Evolutionary conservation across 2,113 vertebrate species (phyloP).

Genomic region (Symphodus melops): DNA sequence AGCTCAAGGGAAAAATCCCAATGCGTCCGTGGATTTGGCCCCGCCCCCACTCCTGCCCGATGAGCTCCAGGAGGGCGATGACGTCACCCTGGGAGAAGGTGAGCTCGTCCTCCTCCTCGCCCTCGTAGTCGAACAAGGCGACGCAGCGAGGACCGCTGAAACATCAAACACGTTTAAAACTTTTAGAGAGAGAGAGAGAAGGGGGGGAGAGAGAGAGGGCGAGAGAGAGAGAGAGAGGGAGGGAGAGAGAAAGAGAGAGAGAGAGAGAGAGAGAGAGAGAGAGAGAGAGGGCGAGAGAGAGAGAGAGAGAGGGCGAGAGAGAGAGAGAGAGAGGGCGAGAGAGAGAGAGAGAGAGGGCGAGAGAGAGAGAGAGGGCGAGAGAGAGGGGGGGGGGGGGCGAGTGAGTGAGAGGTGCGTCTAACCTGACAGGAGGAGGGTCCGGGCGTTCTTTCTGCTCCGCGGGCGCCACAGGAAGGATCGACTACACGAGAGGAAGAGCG

Average conservation of each 20-base stretch:
- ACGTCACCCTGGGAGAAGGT: constrained; percentile 91
- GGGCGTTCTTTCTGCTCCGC: constrained; percentile 71
- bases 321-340: no score
- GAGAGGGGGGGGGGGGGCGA: no score
- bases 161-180: neutral
- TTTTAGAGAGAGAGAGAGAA: no score
- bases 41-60: constrained; percentile 90
- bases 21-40: constrained; percentile 85
- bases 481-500: constrained; percentile 32
- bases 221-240: no score
- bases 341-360: no score
- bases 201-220: no score
- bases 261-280: no score
- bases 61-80: constrained; percentile 86
- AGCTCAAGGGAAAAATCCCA: constrained; percentile 90
- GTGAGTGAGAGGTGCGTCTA: neutral
- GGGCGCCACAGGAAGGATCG: constrained; percentile 55
- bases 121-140: constrained; percentile 90
- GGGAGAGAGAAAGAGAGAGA: no score
- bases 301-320: no score
- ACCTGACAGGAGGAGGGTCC: constrained; percentile 78
- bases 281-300: no score
- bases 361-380: no score
- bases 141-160: constrained; percentile 84
- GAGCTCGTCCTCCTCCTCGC: constrained; percentile 90